Evolutionary conservation across 2,113 vertebrate species (phyloP).

Genomic region (Furnarius figulus): DNA sequence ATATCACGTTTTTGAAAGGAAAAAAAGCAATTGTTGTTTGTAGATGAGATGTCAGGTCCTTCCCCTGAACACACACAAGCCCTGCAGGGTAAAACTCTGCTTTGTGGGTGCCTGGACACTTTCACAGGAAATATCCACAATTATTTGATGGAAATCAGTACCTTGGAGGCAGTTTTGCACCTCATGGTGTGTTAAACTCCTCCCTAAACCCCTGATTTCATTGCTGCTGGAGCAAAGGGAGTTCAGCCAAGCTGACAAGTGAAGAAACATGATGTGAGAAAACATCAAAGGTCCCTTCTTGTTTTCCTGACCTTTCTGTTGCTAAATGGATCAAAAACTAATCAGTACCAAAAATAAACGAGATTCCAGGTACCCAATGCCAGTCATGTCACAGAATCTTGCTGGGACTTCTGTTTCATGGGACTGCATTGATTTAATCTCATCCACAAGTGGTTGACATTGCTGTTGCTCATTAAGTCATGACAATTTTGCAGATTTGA

Average conservation of each 20-base stretch:
- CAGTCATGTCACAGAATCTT: neutral
- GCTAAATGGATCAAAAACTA: neutral
- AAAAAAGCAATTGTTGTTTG: neutral
- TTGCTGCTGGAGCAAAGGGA: neutral
- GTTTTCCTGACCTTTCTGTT: neutral
- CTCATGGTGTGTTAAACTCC: neutral
- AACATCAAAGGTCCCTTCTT: neutral
- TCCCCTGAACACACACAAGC: neutral
- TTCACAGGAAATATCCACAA: neutral
- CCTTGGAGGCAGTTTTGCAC: neutral
- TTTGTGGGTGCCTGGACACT: neutral
- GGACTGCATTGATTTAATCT: neutral
- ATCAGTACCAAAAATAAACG: neutral
- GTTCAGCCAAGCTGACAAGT: neutral
- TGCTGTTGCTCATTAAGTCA: neutral
- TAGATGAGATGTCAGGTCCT: neutral
- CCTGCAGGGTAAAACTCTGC: neutral
- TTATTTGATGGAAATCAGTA: neutral
- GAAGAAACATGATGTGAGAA: neutral
- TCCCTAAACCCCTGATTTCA: neutral
- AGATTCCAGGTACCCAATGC: neutral
- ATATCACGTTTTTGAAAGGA: neutral
- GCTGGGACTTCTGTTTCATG: neutral
- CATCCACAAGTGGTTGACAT: neutral
- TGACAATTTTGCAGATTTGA: neutral